Evolutionary conservation across 1,140 invertebrate species (phyloP).

Genomic region (Drosophila hydei): DNA sequence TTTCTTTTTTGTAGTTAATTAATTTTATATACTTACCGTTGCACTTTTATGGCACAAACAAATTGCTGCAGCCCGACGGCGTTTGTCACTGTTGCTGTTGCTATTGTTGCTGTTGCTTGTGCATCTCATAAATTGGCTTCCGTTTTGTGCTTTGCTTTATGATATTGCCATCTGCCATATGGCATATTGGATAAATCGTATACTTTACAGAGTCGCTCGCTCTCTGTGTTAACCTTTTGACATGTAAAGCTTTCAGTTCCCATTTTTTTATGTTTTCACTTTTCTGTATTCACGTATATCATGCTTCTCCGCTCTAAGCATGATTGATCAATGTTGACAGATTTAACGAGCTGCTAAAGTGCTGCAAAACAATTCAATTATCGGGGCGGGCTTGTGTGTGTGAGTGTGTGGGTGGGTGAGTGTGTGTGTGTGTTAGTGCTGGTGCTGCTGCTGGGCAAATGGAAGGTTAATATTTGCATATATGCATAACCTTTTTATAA

Average conservation of each 20-base stretch:
- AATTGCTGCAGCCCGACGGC: slow-evolving; percentile 23
- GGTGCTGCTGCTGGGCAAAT: slow-evolving; percentile 39
- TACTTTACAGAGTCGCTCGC: background rate
- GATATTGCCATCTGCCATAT: slow-evolving; percentile 3
- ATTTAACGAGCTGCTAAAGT: slow-evolving; percentile 81
- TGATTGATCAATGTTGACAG: slow-evolving; percentile 82
- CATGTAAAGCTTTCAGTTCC: background rate
- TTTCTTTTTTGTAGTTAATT: slow-evolving; percentile 59
- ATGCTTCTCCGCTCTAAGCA: slow-evolving; percentile 2
- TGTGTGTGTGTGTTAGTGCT: slow-evolving; percentile 3
- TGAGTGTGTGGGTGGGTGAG: background rate
- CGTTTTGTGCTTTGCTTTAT: slow-evolving; percentile 42
- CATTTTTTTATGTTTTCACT: background rate
- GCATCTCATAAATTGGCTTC: slow-evolving; percentile 53
- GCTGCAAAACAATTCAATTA: slow-evolving; percentile 82
- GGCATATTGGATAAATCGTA: slow-evolving; percentile 20
- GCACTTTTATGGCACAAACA: slow-evolving; percentile 62
- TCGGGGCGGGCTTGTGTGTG: slow-evolving; percentile 22
- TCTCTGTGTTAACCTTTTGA: background rate
- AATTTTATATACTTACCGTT: slow-evolving; percentile 68
- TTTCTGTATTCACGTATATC: no score
- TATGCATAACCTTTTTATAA: slow-evolving; percentile 7
- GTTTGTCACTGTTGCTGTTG: slow-evolving; percentile 13
- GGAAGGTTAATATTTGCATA: slow-evolving; percentile 72
- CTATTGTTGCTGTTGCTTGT: slow-evolving; percentile 18